Evolutionary conservation across 2,113 vertebrate genomes (phyloP).

Genomic region (Aptenodytes patagonicus): DNA sequence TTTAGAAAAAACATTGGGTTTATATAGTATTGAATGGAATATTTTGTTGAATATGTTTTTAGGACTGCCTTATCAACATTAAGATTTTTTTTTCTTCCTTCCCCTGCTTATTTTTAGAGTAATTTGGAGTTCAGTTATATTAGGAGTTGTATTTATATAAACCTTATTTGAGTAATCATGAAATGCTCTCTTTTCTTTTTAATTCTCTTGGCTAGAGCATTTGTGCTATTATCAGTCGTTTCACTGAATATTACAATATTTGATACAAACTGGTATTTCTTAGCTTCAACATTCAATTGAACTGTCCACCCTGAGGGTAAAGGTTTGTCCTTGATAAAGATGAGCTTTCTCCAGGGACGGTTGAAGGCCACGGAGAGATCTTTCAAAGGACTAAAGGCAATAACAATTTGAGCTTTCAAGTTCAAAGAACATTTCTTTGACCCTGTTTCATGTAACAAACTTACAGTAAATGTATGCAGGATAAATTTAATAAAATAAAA

Average conservation of each 20-base stretch:
- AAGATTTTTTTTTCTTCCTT: not conserved
- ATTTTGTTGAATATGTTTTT: not conserved
- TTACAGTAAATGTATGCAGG: not conserved
- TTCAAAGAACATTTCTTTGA: not conserved
- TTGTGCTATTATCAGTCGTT: not conserved
- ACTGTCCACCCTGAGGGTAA: not conserved
- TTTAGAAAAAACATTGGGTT: not conserved
- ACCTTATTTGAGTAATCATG: not conserved
- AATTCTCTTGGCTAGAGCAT: not conserved
- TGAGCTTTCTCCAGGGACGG: not conserved
- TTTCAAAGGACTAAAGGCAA: not conserved
- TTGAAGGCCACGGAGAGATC: not conserved
- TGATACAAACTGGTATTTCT: not conserved
- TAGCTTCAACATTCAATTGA: not conserved
- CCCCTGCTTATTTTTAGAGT: not conserved
- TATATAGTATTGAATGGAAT: not conserved
- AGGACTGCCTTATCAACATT: not conserved
- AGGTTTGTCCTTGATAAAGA: not conserved
- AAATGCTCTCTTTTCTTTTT: not conserved
- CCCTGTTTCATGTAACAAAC: not conserved
- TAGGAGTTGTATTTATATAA: not conserved
- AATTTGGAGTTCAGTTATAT: not conserved
- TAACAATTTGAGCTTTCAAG: not conserved
- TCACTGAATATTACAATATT: not conserved
- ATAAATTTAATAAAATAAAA: not conserved